Conservation (phyloP, 1,140 invertebrate species). For the Panulirus ornatus region DNA sequence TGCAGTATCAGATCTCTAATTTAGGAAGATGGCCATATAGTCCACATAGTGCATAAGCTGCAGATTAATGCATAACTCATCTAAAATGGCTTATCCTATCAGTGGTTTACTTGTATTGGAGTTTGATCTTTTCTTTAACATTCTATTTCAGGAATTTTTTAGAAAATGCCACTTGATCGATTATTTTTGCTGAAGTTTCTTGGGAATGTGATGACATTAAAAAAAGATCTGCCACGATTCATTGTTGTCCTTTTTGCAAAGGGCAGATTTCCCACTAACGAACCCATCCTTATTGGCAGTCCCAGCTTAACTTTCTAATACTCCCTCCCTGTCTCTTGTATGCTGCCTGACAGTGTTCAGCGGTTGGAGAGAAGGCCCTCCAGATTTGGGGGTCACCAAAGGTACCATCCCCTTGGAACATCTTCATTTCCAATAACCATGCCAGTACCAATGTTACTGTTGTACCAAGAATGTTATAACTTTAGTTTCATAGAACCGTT, state of each 20-base stretch:
- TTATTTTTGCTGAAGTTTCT: no score
- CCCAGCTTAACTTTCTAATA: conserved; percentile 29
- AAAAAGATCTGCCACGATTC: neutral
- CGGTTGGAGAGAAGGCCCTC: conserved; percentile 61
- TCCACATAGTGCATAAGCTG: no score
- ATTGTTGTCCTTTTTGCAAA: neutral
- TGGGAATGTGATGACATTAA: no score
- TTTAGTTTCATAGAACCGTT: neutral
- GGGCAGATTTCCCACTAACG: neutral
- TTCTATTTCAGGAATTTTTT: no score
- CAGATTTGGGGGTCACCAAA: conserved; percentile 66
- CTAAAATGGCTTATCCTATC: no score
- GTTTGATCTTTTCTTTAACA: no score
- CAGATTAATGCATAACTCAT: no score
- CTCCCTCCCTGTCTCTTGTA: conserved; percentile 50
- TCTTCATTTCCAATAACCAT: neutral
- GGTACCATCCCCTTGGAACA: conserved; percentile 49
- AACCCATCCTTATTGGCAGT: neutral
- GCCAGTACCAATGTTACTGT: neutral
- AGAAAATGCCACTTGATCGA: no score
- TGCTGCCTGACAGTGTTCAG: conserved; percentile 55
- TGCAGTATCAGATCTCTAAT: no score
- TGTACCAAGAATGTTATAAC: neutral
- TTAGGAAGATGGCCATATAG: no score
- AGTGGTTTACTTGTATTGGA: no score